Base-by-base conservation (phyloP, 2,113 vertebrate genomes). In the Ictalurus furcatus region DNA sequence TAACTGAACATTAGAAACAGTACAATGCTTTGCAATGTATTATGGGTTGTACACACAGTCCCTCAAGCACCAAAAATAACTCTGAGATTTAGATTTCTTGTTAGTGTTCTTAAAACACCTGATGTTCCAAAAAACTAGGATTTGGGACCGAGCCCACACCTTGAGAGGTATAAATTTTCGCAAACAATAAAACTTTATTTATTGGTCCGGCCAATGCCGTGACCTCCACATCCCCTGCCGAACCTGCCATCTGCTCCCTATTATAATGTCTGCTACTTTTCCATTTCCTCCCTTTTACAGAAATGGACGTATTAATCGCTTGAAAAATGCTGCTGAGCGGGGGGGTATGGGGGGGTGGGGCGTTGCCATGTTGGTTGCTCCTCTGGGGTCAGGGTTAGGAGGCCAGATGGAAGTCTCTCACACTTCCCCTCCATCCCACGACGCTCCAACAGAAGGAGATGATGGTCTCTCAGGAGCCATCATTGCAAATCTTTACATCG, bases 391-490 rank as follows among this genome's bases (percentile, higher is more conserved):
- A 88, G 23, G 88, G 81, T 91, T 13, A 84, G 81, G 37, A 78
- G 83, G 88, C 92, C 92, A 93, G 92, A 93, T 93, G 92, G 93
- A 92, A 90, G 54, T 86, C 76, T 86, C 34, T 78, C 89, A 91
- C 25, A 79, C 90, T 89, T 90, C 89, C 90, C 88, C 88, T 86
- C 37, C 23, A 7, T 90, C 84, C 85, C 84, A 89, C 78, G 87
- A 86, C 40, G 17, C 28, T 69, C 52, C 78, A 37, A 92, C 90
- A 90, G 90, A 91, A 84, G 88, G 65, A 88, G 69, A 76, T 52
- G 48, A 11, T 58, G 63, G 58, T 44, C 91, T 37, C 90, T 19
- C 8, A 86, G 89, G 91, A 91, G 71, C 79, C 13, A 9, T 54
- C 52, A 61, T 88, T 83, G 88, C 89, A 85, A 87, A 90, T 86